Conservation (phyloP, 2,797 vertebrate species). For the Lemur catta region DNA sequence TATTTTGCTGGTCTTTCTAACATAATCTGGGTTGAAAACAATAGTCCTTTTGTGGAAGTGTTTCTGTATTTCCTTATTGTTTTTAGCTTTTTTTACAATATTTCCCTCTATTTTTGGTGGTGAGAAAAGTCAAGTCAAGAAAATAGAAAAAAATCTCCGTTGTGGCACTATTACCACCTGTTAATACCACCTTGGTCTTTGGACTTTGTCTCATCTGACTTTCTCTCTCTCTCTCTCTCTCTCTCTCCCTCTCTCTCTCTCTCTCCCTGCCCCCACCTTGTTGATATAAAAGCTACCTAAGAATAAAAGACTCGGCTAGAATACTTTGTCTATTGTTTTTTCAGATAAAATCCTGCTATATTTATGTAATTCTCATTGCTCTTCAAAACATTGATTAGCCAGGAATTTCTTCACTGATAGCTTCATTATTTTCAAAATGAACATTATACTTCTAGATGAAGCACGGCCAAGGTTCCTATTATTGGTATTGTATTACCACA, state of each 20-base stretch:
- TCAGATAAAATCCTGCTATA: neutral
- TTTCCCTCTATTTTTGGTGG: constrained; percentile 13
- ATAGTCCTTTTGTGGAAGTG: neutral
- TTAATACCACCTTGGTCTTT: neutral
- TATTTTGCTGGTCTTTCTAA: neutral
- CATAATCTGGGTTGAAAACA: constrained; percentile 17
- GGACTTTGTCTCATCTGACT: neutral
- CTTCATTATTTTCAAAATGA: neutral
- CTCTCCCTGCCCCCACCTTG: neutral
- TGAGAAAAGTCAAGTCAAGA: neutral
- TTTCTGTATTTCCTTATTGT: constrained; percentile 10
- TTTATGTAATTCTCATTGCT: neutral
- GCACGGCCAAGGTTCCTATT: neutral
- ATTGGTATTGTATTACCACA: neutral
- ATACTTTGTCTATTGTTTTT: neutral
- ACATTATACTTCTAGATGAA: neutral
- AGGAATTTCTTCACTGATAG: neutral
- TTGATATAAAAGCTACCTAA: neutral
- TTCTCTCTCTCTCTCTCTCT: too few species aligned
- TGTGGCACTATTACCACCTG: neutral
- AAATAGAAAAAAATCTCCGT: neutral
- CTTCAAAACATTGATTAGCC: neutral
- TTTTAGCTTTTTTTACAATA: neutral
- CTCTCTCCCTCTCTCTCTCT: neutral
- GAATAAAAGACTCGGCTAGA: neutral